A percentile compares a stretch with the other conserved stretches of the same genome.
Evolutionary conservation across 1,140 invertebrate species (phyloP).

Genomic region (Saccostrea glomerata): DNA sequence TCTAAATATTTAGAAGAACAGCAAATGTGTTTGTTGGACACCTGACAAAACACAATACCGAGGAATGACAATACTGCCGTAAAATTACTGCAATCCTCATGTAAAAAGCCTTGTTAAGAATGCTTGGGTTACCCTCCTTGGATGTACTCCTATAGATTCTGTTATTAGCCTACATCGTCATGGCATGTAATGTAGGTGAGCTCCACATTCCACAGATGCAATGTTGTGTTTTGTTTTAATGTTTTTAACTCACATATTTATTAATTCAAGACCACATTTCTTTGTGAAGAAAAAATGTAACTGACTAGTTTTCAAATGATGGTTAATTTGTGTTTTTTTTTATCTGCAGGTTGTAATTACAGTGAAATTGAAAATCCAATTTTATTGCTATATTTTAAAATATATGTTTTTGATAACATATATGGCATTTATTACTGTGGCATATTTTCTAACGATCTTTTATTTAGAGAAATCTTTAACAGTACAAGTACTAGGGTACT

Average conservation of each 20-base stretch:
- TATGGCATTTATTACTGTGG: too few species aligned
- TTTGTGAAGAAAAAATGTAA: background rate
- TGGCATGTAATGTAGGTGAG: background rate
- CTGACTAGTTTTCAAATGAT: too few species aligned
- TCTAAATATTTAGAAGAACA: constrained; percentile 21
- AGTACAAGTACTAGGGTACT: too few species aligned
- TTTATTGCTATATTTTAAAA: too few species aligned
- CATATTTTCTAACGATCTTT: too few species aligned
- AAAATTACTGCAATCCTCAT: background rate
- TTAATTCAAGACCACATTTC: background rate
- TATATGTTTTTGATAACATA: too few species aligned
- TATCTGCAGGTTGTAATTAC: too few species aligned
- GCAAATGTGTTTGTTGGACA: constrained; percentile 27
- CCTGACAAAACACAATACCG: background rate
- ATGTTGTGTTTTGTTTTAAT: background rate
- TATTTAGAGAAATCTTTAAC: too few species aligned
- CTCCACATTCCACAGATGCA: background rate
- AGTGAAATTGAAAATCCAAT: too few species aligned
- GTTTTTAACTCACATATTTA: background rate
- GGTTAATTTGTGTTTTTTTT: too few species aligned
- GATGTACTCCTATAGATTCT: too few species aligned
- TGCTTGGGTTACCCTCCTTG: background rate
- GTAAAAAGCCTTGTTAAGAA: background rate
- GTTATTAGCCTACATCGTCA: too few species aligned
- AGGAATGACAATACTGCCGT: background rate